Evolutionary conservation across 2,113 vertebrate species (phyloP).

Genomic region (Malurus alboscapulatus): DNA sequence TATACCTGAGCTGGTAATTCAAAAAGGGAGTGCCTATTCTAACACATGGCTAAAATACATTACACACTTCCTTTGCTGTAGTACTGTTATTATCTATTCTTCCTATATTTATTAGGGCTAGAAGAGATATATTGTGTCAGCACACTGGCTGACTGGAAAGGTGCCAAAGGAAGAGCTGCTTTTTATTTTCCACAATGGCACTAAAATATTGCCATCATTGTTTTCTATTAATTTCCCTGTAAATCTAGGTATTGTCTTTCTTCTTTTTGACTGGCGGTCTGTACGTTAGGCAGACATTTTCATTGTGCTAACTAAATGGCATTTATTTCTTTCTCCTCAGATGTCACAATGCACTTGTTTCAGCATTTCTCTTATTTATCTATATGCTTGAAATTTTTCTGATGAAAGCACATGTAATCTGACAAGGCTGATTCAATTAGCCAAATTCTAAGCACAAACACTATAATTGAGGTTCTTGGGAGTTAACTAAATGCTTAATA

Average conservation of each 20-base stretch:
- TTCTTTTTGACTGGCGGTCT: not conserved
- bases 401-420: not conserved
- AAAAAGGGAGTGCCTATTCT: not conserved
- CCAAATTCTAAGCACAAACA: not conserved
- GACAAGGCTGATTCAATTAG: not conserved
- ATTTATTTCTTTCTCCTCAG: not conserved
- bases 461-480: not conserved
- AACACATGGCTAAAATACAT: not conserved
- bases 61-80: not conserved
- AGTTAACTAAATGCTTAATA: not conserved
- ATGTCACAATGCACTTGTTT: not conserved
- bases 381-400: not conserved
- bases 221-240: not conserved
- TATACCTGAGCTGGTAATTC: not conserved
- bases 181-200: not conserved
- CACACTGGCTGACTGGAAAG: not conserved
- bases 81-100: not conserved
- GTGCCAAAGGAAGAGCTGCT: not conserved
- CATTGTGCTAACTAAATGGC: not conserved
- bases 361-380: not conserved
- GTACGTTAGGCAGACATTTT: not conserved
- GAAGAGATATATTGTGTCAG: not conserved
- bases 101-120: not conserved
- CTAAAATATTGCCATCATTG: not conserved
- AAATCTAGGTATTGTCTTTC: not conserved